Evolutionary conservation across 2,113 vertebrate genomes (phyloP), one percentile per base, ranked within the genome.

Genomic region (Phalacrocorax pelagicus): DNA sequence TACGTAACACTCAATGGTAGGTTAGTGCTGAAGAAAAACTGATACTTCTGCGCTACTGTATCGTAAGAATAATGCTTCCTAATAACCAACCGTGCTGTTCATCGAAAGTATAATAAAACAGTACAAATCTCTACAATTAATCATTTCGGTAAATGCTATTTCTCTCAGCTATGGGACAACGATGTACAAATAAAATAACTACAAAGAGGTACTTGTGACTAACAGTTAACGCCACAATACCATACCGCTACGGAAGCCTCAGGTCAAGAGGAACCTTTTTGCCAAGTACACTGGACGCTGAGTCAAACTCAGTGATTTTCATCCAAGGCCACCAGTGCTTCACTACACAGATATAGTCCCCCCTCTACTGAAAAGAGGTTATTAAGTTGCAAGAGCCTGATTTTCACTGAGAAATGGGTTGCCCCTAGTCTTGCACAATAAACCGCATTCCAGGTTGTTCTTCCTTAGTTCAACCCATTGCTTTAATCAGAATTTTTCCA

Each of bases 271-370:
- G 20, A 52, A 11, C 29, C 49, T 57, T 85, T 52, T 32, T 8
- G n/a, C 7, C 0, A 0, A 52, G 59, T 12, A 36, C 11, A 4
- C 21, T 9, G 8, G 16, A 34, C 6, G 1, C 62, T 0, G 5
- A 62, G 12, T 42, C 18, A 47, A 71, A 38, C 32, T 8, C 20
- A 2, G 3, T 3, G 1, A 8, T 17, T 61, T 70, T 18, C 46
- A 66, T 4, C 4, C 24, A 36, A 34, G 19, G 16, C 27, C 12
- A 30, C n/a, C 36, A 27, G 17, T 7, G 27, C 21, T 58, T 62
- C 4, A 47, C 8, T 2, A 8, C 3, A 27, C 8, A 14, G n/a
- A 36, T 1, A 5, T 0, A 47, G 34, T 6, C 3, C 8, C 2
- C 9, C 4, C 12, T 27, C 46, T 13, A 5, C 15, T 4, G 8